phyloP scores from a whole-genome alignment of 2,113 vertebrate species.

The Recurvirostra avosetta region DNA sequence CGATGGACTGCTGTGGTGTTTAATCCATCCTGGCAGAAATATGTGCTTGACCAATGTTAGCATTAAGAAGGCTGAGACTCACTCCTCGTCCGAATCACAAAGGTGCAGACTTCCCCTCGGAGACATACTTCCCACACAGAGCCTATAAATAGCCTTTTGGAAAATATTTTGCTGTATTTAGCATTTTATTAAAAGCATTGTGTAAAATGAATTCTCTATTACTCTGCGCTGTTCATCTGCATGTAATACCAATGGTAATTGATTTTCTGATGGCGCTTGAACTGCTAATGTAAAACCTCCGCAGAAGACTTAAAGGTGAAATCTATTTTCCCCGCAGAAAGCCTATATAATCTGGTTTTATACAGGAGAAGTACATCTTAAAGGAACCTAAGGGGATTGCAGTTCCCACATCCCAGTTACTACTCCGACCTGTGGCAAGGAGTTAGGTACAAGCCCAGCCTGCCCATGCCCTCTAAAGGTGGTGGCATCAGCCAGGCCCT shows the following conservation, averaged over 20 bases:
- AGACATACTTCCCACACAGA: conserved; percentile 14
- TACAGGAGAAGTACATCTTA: neutral
- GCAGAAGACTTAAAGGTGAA: conserved; percentile 40
- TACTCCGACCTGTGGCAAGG: neutral
- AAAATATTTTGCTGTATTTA: conserved; percentile 72
- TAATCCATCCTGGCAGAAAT: neutral
- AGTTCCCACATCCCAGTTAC: neutral
- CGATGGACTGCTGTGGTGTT: neutral
- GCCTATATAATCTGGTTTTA: conserved; percentile 1
- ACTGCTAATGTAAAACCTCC: conserved; percentile 44
- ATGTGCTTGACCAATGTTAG: neutral
- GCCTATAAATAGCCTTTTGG: conserved; percentile 57
- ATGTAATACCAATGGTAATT: conserved; percentile 39
- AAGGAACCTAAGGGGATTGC: neutral
- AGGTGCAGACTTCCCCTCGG: conserved; percentile 9
- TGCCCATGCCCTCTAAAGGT: neutral
- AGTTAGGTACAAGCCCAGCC: neutral
- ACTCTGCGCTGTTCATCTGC: conserved; percentile 44
- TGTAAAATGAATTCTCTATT: conserved; percentile 60
- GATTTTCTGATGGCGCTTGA: conserved; percentile 52
- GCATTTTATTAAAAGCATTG: conserved; percentile 60
- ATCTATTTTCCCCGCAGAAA: conserved; percentile 27
- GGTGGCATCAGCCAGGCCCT: neutral
- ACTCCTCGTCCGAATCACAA: neutral
- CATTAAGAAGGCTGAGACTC: neutral